Base-by-base conservation (phyloP, 2,113 vertebrate genomes). In the Zapus hudsonius region DNA sequence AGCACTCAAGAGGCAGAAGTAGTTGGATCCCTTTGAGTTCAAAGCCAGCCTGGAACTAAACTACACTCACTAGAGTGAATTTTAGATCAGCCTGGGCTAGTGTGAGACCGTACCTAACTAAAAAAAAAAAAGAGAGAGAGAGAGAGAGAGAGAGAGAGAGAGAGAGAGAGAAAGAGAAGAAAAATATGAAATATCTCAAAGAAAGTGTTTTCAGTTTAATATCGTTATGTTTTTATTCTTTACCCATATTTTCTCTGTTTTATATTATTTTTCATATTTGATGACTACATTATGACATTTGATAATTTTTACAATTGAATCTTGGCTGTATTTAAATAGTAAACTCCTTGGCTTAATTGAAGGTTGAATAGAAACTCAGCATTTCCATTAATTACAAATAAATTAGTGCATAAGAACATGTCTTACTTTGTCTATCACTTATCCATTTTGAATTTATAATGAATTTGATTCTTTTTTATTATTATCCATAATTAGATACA, bases 141-240 rank as follows among this genome's bases (percentile, higher is more conserved):
- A 57, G 55, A 57, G 55, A 57, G 55, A 57, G 55, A 57, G 55
- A 57, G 17, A 57, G 55, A 57, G 55, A 57, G 55, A 57, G 55
- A 57, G 55, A 57, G 55, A 57, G 55, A 57, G 55, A 57, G 55
- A 57, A 17, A 57, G 55, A 57, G 17, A 57, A 17, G 17, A 17
- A 57, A 25, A 61, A 25, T 23, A 25, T 61, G 11, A 61, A 25
- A 20, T 61, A 3, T 61, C 87, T 91, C 94, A 97, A 93, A 95
- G 90, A 59, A 84, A 59, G 57, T 74, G 52, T 92, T 95, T 96
- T 93, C 94, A 95, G 92, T 90, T 67, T 23, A 40, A 94, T 93
- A 96, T 74, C 85, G 95, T 47, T 95, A 89, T 96, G 83, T 96
- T 97, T 97, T 96, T 66, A 64, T 61, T 63, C 83, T 78, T 89